These are phyloP conservation scores for Chelonus formosanus DNA, from an alignment of 2,888 invertebrate genomes.

Conservation along the genomic window DNA sequence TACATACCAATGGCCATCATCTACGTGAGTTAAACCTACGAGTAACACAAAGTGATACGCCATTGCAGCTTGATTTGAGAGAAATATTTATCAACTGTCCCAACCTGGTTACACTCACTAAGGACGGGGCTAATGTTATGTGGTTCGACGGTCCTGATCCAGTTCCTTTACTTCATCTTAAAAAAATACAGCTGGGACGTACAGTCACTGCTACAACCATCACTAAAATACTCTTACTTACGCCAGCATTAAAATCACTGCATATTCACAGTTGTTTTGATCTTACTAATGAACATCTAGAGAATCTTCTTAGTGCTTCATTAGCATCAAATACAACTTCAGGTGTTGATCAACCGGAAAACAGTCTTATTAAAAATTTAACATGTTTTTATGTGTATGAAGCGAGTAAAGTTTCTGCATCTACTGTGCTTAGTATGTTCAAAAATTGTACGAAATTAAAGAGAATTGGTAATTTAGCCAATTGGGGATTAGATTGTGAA, in stretches of 20 bases:
- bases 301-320: constrained; percentile 44
- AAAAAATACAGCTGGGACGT: constrained; percentile 59
- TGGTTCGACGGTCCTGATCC: constrained; percentile 56
- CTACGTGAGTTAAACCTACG: constrained; percentile 59
- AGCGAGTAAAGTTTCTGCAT: constrained; percentile 57
- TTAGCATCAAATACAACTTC: constrained; percentile 13
- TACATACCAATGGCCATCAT: constrained; percentile 56
- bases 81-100: constrained; percentile 57
- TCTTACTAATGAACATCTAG: constrained; percentile 59
- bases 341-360: constrained; percentile 32
- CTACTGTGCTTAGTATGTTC: constrained; percentile 57
- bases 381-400: constrained; percentile 64
- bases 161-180: constrained; percentile 48
- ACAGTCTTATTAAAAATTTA: constrained; percentile 53
- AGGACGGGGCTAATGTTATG: constrained; percentile 58
- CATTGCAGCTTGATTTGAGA: constrained; percentile 56
- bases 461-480: constrained; percentile 62
- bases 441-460: constrained; percentile 57
- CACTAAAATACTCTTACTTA: constrained; percentile 56
- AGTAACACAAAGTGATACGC: constrained; percentile 49
- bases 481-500: constrained; percentile 62
- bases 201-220: constrained; percentile 57
- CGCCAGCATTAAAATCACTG: constrained; percentile 57
- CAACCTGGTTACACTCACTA: constrained; percentile 57
- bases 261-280: constrained; percentile 63